Evolutionary conservation across 2,113 vertebrate genomes (phyloP), one percentile per base, ranked within the genome.

Genomic region (Hemichromis elongatus): DNA sequence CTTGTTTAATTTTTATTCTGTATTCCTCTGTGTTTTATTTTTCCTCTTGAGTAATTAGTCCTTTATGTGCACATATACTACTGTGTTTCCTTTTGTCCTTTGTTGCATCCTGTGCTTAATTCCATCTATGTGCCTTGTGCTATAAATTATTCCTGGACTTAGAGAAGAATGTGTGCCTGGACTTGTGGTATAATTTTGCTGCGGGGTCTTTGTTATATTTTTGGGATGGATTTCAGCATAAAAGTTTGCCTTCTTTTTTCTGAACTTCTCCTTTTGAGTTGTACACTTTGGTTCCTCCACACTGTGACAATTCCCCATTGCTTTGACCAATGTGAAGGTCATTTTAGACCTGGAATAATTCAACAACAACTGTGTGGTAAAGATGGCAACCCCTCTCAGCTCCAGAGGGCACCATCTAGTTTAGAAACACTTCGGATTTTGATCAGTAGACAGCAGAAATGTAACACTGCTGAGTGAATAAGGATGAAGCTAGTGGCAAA

Each of bases 371-470:
- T 50, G 16, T 16, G 9, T 47, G 68, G 0, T 73, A 73, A 73
- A 73, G 42, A 73, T 45, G 40, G 1, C 66, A 70, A 18, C 66
- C 33, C 61, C 61, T 40, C 61, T 70, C 66, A 18, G 21, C 40
- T 26, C 5, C 0, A 26, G 63, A 70, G 63, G 45, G 37, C 16
- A 7, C 21, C 66, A 45, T 47, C 9, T 3, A 18, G 40, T 28
- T 45, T 73, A 24, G 40, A 73, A 73, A 73, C 24, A 11, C 66
- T 73, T 73, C 47, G 66, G 66, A 73, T 47, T 73, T 47, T 47
- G 40, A 73, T 47, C 66, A 73, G 14, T 28, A 73, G 18, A 73
- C 14, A 26, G 21, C 14, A 73, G 24, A 47, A 73, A 28, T 47
- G 0, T 5, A 73, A 73, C 66, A 18, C 19, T 47, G 40, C 66